Percentiles rank a stretch among this genome's conserved stretches.
Evolutionary conservation across 2,113 vertebrate species (phyloP).

Genomic region (Rissa tridactyla): DNA sequence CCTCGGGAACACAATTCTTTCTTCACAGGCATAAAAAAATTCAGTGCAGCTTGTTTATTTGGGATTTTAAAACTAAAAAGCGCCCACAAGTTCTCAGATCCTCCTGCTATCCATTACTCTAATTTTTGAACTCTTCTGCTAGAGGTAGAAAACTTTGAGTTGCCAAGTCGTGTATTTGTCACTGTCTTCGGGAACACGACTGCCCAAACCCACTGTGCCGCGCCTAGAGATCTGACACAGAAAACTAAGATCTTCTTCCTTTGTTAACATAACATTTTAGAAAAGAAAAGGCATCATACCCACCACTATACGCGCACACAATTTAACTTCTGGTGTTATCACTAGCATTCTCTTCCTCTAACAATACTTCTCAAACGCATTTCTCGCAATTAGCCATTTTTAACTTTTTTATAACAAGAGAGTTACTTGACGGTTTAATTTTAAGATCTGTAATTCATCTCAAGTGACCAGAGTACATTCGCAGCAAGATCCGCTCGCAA

Average conservation of each 20-base stretch:
- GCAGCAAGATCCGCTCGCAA: neutral
- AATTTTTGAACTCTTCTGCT: neutral
- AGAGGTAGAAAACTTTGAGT: neutral
- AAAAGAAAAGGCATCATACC: neutral
- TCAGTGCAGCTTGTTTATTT: neutral
- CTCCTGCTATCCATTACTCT: neutral
- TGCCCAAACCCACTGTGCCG: neutral
- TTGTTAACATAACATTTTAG: neutral
- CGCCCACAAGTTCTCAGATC: rapidly evolving
- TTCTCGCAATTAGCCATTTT: neutral
- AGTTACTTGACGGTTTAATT: neutral
- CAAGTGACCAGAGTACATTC: neutral
- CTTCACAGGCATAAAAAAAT: neutral
- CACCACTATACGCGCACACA: neutral
- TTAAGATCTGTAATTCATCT: neutral
- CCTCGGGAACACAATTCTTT: neutral
- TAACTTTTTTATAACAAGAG: neutral
- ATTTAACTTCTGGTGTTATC: neutral
- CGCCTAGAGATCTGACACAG: neutral
- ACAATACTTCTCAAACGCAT: neutral
- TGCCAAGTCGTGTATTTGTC: too few species aligned
- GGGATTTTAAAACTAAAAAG: neutral
- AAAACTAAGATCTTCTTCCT: neutral
- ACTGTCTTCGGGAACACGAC: rapidly evolving
- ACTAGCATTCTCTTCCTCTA: neutral